These are phyloP conservation scores for Drosophila sturtevanti DNA, from an alignment of 1,140 invertebrate genomes.

Conservation along the genomic window DNA sequence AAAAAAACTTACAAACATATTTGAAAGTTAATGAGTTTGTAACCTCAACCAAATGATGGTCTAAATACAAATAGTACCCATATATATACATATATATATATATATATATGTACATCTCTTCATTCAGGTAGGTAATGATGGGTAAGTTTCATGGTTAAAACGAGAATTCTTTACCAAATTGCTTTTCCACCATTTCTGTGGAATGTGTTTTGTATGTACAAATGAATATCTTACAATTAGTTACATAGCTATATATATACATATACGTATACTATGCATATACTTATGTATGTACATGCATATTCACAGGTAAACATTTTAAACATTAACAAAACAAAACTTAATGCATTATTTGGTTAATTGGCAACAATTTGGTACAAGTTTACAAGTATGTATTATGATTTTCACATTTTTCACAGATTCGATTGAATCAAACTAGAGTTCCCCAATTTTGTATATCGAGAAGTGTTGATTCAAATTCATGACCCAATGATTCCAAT, in stretches of 20 bases:
- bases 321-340: neutral
- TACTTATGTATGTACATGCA: neutral
- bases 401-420: neutral
- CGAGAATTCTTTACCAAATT: neutral
- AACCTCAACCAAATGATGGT: slow-evolving; percentile 5
- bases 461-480: slow-evolving; percentile 84
- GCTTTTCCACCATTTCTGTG: neutral
- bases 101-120: too few relatives aligned
- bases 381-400: neutral
- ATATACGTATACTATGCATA: neutral
- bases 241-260: neutral
- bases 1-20: neutral
- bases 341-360: slow-evolving; percentile 40
- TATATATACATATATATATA: too few relatives aligned
- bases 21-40: neutral
- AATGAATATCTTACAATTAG: neutral
- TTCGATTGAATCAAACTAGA: neutral
- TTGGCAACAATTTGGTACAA: slow-evolving; percentile 54
- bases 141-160: neutral
- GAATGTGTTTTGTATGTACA: neutral
- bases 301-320: slow-evolving; percentile 9
- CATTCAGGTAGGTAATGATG: too few relatives aligned
- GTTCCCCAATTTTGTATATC: slow-evolving; percentile 17
- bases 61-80: neutral
- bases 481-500: slow-evolving; percentile 86